Percentiles rank a stretch among this genome's conserved stretches.
These are phyloP conservation scores for Nematolebias whitei DNA, from an alignment of 2,113 vertebrate species.

Conservation along the genomic window DNA sequence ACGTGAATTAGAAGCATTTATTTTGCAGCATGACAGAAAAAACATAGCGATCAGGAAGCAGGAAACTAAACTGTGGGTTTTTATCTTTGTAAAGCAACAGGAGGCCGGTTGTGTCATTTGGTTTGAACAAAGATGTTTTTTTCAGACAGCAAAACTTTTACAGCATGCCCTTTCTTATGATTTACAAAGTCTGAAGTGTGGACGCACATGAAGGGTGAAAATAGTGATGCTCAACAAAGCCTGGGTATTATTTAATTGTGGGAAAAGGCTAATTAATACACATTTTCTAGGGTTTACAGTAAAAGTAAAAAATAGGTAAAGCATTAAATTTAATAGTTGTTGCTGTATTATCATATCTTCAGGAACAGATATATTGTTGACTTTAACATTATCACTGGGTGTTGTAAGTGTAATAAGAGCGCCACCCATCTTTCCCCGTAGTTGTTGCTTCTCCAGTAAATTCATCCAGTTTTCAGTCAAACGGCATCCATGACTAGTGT, in stretches of 20 bases:
- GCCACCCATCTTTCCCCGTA: conserved; percentile 46
- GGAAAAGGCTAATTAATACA: not conserved
- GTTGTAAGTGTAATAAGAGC: conserved; percentile 54
- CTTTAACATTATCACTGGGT: not conserved
- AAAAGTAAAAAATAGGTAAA: not conserved
- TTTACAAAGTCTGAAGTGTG: not conserved
- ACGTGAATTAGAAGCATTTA: conserved; percentile 30
- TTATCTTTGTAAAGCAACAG: conserved; percentile 18
- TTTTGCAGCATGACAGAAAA: conserved; percentile 18
- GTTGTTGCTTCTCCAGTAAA: conserved; percentile 30
- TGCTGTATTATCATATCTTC: not conserved
- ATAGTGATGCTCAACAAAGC: not conserved
- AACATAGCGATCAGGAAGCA: not conserved
- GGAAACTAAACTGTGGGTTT: conserved; percentile 30
- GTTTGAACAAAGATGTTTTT: conserved; percentile 15
- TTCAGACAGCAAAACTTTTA: not conserved
- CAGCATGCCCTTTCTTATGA: not conserved
- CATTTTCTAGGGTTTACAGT: not conserved
- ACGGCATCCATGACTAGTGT: conserved; percentile 45
- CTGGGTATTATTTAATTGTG: not conserved
- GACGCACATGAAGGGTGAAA: not conserved
- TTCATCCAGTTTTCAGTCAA: conserved; percentile 64
- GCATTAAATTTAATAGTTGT: not conserved
- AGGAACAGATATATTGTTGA: not conserved
- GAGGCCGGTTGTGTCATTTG: conserved; percentile 11